Evolutionary conservation across 2,113 vertebrate species (phyloP), one percentile per base, ranked within the genome.

Genomic region (Neogobius melanostomus): DNA sequence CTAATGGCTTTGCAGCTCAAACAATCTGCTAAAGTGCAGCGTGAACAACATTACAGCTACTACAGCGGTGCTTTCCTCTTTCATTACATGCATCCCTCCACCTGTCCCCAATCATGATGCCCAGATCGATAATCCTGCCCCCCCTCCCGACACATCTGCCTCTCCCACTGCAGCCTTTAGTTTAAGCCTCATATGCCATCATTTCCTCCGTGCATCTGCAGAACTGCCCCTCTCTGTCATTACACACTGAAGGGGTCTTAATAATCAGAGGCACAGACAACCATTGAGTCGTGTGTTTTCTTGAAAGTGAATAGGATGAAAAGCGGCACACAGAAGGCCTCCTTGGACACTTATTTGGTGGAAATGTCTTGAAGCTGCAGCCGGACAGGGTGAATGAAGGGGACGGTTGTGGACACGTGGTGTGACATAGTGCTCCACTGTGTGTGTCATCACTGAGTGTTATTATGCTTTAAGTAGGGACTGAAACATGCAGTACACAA

Each of bases 401-500:
- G 51, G 48, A 42, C 8, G 1, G 11, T 17, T 7, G 42, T 50
- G 67, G n/a, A 61, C 21, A 50, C 79, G 71, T 61, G 60, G 62
- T 60, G 72, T 75, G 79, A 74, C 66, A 78, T 72, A 74, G 83
- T 28, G 53, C 68, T 49, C 17, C 8, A 71, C 50, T 49, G 74
- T 71, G 71, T 85, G 72, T 85, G 72, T 83, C 64, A 83, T 71
- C 73, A 48, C 62, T 12, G 1, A 49, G 65, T 64, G 73, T 74
- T 76, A 64, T 81, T 79, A 76, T 66, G 47, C 43, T 64, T 36
- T 69, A 52, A 76, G 68, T 71, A 59, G 69, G 66, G 52, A 69
- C 71, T 82, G 61, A 87, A 71, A 86, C 85, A 88, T 11, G 44
- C 65, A 8, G 56, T 42, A 44, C 69, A 70, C 51, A 66, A 52